Conservation (phyloP, 2,113 vertebrate genomes). For the Chamaea fasciata region DNA sequence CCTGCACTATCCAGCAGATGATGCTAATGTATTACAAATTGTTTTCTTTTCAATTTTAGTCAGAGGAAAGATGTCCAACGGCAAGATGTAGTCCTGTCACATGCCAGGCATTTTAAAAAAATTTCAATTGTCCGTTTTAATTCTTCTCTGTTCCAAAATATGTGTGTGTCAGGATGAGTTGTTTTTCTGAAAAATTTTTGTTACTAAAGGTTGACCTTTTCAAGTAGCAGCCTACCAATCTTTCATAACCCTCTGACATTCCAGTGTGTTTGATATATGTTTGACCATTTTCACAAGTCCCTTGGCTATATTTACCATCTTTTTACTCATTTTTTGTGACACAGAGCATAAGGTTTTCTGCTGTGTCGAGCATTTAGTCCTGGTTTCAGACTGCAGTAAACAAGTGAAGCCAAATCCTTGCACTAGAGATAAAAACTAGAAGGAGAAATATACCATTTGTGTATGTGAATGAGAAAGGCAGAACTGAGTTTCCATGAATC, state of each 20-base stretch:
- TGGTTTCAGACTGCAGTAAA: neutral
- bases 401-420: neutral
- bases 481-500: neutral
- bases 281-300: neutral
- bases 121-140: neutral
- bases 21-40: constrained; percentile 10
- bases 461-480: neutral
- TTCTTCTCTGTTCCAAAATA: neutral
- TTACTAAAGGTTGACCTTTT: neutral
- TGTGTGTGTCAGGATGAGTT: neutral
- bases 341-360: neutral
- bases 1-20: constrained; percentile 48
- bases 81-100: neutral
- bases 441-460: neutral
- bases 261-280: neutral
- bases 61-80: neutral
- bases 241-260: neutral
- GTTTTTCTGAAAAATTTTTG: neutral
- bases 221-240: neutral
- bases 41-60: neutral
- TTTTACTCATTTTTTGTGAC: neutral
- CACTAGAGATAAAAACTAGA: neutral
- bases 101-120: neutral
- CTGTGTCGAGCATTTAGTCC: neutral
- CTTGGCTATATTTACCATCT: neutral